Evolutionary conservation across 2,797 vertebrate genomes (phyloP).

Genomic region (Eurystomus glaucurus): DNA sequence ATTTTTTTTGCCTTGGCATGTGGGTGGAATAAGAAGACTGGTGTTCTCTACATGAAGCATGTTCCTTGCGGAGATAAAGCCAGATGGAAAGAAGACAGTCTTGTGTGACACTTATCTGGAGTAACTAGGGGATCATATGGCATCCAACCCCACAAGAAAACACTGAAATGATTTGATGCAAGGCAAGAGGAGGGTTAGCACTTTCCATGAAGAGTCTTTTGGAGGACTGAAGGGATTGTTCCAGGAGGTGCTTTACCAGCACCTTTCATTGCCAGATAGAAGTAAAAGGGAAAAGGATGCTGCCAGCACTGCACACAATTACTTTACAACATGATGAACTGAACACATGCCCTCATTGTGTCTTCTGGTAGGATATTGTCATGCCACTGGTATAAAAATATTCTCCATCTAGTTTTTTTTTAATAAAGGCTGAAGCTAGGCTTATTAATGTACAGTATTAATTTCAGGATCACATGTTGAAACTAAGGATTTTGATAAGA

Average conservation of each 20-base stretch:
- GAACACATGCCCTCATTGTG: background rate
- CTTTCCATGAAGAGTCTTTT: constrained; percentile 60
- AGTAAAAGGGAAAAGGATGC: constrained; percentile 45
- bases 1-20: constrained; percentile 78
- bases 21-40: constrained; percentile 74
- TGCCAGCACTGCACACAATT: constrained; percentile 36
- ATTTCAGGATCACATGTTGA: constrained; percentile 73
- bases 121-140: constrained; percentile 67
- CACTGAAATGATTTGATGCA: constrained; percentile 35
- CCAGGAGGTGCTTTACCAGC: constrained; percentile 49
- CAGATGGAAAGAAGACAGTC: constrained; percentile 72
- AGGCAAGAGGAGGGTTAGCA: constrained; percentile 48
- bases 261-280: constrained; percentile 62
- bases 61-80: constrained; percentile 73
- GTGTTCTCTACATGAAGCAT: constrained; percentile 70
- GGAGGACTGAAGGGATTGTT: constrained; percentile 67
- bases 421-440: constrained; percentile 57
- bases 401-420: constrained; percentile 66
- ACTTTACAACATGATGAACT: background rate
- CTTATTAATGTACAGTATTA: constrained; percentile 65
- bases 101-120: constrained; percentile 37
- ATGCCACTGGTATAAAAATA: constrained; percentile 47
- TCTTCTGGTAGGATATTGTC: constrained; percentile 33
- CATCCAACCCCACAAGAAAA: constrained; percentile 35
- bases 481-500: constrained; percentile 74